Conservation (phyloP, 2,797 vertebrate species). For the Acridotheres tristis region DNA sequence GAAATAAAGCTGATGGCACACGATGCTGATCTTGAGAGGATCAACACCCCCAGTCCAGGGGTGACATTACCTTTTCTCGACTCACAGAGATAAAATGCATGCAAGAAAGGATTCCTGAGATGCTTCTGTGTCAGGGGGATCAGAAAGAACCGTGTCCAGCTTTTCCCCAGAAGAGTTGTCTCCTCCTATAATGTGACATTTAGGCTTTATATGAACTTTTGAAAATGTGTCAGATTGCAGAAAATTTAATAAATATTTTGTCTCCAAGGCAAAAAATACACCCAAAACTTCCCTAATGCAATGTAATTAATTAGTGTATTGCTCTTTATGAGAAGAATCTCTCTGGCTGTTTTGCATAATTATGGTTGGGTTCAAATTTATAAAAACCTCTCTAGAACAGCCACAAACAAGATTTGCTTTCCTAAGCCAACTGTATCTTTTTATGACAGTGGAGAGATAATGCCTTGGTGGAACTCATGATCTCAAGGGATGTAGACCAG, state of each 20-base stretch:
- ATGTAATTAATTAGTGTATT: neutral
- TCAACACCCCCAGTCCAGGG: neutral
- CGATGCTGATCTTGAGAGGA: neutral
- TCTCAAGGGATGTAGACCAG: neutral
- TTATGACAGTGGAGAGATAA: neutral
- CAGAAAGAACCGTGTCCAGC: neutral
- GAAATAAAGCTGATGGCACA: neutral
- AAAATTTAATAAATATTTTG: neutral
- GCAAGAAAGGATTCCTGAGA: neutral
- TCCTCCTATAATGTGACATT: neutral
- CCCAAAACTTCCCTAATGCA: neutral
- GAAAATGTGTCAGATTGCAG: neutral
- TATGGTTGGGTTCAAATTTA: neutral
- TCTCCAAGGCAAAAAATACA: neutral
- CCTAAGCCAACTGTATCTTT: neutral
- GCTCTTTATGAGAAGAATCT: neutral
- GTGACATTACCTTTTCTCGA: neutral
- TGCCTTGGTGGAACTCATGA: neutral
- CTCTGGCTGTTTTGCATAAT: neutral
- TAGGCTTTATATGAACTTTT: neutral
- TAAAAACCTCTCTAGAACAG: neutral
- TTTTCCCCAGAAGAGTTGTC: neutral
- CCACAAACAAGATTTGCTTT: neutral
- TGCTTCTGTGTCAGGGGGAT: neutral
- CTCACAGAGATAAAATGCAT: neutral